Percentiles rank a stretch among this genome's conserved stretches.
phyloP scores from a whole-genome alignment of 2,888 invertebrate genomes.

The Patella pellucida region DNA sequence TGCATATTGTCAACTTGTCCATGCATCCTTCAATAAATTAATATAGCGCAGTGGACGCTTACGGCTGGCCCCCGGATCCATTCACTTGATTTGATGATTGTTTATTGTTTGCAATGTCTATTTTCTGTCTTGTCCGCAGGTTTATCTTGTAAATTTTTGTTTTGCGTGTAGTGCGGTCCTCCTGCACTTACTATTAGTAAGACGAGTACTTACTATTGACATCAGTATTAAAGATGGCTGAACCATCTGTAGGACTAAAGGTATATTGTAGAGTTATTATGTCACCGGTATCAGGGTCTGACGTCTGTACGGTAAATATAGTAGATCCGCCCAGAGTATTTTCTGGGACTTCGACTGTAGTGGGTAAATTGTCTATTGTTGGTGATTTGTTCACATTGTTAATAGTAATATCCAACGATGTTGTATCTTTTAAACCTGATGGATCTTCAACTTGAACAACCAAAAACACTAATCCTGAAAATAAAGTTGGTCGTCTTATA shows the following conservation, averaged over 20 bases:
- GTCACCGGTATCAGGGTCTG: not conserved
- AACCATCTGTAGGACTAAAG: not conserved
- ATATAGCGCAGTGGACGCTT: too few species aligned
- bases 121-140: too few species aligned
- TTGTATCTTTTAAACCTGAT: not conserved
- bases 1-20: too few species aligned
- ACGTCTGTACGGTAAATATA: not conserved
- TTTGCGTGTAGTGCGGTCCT: too few species aligned
- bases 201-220: not conserved
- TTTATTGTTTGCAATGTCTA: too few species aligned
- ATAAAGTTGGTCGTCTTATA: not conserved
- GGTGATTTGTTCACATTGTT: constrained; percentile 15
- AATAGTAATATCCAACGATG: not conserved
- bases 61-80: too few species aligned
- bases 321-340: constrained; percentile 11
- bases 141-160: too few species aligned
- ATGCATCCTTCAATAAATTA: too few species aligned
- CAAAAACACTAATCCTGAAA: not conserved
- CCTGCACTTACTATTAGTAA: too few species aligned
- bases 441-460: not conserved
- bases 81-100: too few species aligned
- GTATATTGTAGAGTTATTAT: constrained; percentile 1
- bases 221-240: not conserved
- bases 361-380: constrained; percentile 4
- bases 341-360: not conserved